Evolutionary conservation across 1,140 invertebrate genomes (phyloP).

Genomic region (Mizuhopecten yessoensis): DNA sequence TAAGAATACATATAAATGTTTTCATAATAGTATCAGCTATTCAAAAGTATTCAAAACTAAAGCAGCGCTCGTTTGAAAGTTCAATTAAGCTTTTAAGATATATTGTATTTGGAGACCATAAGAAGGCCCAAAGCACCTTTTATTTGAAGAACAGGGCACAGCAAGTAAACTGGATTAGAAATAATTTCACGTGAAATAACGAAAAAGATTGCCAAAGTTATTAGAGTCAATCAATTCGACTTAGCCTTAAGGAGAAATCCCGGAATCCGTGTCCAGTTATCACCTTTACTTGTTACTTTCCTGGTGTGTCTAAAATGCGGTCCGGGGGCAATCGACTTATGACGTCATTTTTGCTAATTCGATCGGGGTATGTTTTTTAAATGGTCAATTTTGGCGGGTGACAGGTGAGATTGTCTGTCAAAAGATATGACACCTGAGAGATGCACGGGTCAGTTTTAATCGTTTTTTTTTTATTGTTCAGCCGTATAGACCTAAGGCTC

Average conservation of each 20-base stretch:
- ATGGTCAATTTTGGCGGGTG: background rate
- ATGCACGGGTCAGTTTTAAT: background rate
- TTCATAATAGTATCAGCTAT: too few species aligned
- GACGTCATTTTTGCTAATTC: background rate
- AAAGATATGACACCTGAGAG: background rate
- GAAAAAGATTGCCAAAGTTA: too few species aligned
- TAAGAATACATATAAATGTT: too few species aligned
- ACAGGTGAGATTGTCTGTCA: background rate
- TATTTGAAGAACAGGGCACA: too few species aligned
- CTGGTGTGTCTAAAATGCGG: background rate
- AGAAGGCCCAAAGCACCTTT: too few species aligned
- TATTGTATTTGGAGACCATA: too few species aligned
- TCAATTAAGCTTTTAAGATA: too few species aligned
- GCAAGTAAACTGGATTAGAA: too few species aligned
- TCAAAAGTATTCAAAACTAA: too few species aligned
- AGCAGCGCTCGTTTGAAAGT: too few species aligned
- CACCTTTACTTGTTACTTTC: background rate
- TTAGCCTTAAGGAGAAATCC: background rate
- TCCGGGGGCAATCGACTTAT: background rate
- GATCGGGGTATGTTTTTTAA: background rate
- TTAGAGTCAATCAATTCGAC: background rate
- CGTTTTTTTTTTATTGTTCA: background rate
- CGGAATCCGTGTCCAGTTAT: slow-evolving; percentile 7
- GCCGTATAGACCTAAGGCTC: background rate
- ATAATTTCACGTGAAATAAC: too few species aligned